These are phyloP conservation scores for Vireo griseus DNA, from an alignment of 2,797 vertebrate species.

Conservation along the genomic window DNA sequence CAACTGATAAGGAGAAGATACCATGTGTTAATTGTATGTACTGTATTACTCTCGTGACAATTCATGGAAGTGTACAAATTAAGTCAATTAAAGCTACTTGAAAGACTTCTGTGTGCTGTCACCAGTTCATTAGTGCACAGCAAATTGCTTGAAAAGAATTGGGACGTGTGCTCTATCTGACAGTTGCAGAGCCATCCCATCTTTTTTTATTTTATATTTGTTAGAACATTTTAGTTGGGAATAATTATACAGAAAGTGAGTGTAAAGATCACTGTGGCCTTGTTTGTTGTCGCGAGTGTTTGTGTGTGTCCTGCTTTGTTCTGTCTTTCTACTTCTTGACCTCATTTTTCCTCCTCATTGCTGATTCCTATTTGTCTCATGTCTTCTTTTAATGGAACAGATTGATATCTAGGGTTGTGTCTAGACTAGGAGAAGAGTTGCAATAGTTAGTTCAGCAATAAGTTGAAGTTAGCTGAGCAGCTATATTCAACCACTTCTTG, in stretches of 20 bases:
- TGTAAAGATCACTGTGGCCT: background rate
- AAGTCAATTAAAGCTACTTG: background rate
- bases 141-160: background rate
- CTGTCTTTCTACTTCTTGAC: slow-evolving; percentile 37
- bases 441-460: background rate
- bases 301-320: background rate
- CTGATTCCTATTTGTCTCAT: slow-evolving; percentile 35
- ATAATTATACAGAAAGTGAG: background rate
- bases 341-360: slow-evolving; percentile 39
- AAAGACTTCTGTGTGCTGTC: background rate
- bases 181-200: background rate
- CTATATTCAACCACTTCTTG: background rate
- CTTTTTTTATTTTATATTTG: background rate
- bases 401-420: slow-evolving; percentile 20
- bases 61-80: background rate
- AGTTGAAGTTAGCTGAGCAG: background rate
- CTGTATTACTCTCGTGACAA: background rate
- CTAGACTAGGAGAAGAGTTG: background rate
- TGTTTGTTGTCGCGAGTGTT: background rate
- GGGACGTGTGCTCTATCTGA: background rate
- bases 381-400: slow-evolving; percentile 30
- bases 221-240: background rate
- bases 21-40: background rate
- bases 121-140: background rate
- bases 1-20: background rate